These are phyloP conservation scores for Zosterops japonicus DNA, from an alignment of 2,113 vertebrate genomes.

Conservation along the genomic window DNA sequence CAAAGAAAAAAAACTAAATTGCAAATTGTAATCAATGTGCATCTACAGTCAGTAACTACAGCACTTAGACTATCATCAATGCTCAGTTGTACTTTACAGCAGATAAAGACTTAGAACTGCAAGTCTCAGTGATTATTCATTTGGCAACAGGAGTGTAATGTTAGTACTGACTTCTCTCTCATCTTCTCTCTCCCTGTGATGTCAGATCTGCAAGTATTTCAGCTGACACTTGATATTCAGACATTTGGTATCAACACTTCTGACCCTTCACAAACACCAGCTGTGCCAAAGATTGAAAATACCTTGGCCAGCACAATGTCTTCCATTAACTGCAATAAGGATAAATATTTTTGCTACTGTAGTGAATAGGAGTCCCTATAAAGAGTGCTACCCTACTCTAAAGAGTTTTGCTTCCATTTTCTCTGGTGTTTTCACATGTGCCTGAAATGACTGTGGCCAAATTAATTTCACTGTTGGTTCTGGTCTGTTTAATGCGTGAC, in stretches of 20 bases:
- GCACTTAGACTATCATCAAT: not conserved
- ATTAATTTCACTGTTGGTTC: not conserved
- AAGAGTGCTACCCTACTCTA: not conserved
- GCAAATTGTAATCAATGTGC: not conserved
- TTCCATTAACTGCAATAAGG: not conserved
- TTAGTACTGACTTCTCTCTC: slow-evolving; percentile 15
- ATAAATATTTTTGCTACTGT: not conserved
- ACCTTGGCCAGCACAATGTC: not conserved
- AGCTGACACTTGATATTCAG: slow-evolving; percentile 48
- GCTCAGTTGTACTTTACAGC: not conserved
- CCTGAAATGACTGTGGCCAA: not conserved
- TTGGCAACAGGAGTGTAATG: slow-evolving; percentile 22
- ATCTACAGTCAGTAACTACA: not conserved
- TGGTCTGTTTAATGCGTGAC: not conserved
- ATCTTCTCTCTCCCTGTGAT: slow-evolving; percentile 1
- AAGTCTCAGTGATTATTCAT: not conserved
- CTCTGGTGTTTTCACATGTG: not conserved
- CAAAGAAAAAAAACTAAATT: not conserved
- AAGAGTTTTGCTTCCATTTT: not conserved
- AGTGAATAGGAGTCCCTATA: not conserved
- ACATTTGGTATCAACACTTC: not conserved
- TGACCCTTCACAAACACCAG: not conserved
- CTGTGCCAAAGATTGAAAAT: not conserved
- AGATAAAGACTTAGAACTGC: not conserved
- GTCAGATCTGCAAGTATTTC: slow-evolving; percentile 34